These are phyloP conservation scores for Autographa gamma DNA, from an alignment of 2,888 invertebrate genomes.

Conservation along the genomic window DNA sequence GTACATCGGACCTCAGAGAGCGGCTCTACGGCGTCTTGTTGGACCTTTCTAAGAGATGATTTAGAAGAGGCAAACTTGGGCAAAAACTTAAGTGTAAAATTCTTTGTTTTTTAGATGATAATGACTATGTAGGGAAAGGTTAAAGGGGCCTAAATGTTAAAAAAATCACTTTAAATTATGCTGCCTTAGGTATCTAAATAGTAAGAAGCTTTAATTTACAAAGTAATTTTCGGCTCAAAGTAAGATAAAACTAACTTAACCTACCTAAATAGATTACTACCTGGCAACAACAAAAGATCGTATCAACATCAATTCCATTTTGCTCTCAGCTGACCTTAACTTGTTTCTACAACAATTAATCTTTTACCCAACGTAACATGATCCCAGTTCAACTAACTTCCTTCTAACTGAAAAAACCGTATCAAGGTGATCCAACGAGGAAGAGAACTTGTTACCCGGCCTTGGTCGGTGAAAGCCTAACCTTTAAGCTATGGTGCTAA, in stretches of 20 bases:
- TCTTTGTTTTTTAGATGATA: too few relatives aligned
- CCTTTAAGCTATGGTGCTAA: slow-evolving; percentile 49
- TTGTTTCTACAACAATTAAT: slow-evolving; percentile 44
- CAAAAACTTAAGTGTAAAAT: background rate
- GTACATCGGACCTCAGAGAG: slow-evolving; percentile 1
- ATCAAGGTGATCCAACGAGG: slow-evolving; percentile 60
- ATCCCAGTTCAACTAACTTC: slow-evolving; percentile 57
- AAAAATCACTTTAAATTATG: too few relatives aligned
- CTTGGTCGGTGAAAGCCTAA: slow-evolving; percentile 59
- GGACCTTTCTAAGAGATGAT: background rate
- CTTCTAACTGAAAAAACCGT: slow-evolving; percentile 57
- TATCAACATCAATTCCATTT: slow-evolving; percentile 10
- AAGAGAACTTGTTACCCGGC: slow-evolving; percentile 53
- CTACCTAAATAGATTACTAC: background rate
- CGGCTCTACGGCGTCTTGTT: background rate
- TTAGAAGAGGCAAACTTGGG: too few relatives aligned
- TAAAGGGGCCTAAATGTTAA: too few relatives aligned
- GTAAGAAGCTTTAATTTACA: too few relatives aligned
- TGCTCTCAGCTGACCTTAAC: slow-evolving; percentile 14
- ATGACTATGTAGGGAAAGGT: too few relatives aligned
- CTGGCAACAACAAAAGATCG: background rate
- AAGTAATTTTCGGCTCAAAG: background rate
- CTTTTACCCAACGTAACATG: slow-evolving; percentile 52
- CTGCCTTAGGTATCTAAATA: too few relatives aligned
- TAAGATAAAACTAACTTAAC: background rate